phyloP scores from a whole-genome alignment of 2,797 vertebrate genomes.

The Crocodylus rhombifer region DNA sequence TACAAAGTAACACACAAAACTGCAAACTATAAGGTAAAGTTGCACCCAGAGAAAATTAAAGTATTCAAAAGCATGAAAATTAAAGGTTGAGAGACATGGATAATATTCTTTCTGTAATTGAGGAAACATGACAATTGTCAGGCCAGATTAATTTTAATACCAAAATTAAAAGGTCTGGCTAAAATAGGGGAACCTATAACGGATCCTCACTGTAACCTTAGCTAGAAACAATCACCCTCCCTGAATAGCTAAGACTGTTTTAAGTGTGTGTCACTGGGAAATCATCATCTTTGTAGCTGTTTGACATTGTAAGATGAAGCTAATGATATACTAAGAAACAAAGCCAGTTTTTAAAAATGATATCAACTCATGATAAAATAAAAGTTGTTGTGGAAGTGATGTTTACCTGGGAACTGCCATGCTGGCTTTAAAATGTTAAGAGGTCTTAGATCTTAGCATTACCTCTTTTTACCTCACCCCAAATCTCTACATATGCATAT shows the following conservation, averaged over 20 bases:
- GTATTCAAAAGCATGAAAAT: not conserved
- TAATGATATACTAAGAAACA: slow-evolving; percentile 34
- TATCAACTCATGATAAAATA: slow-evolving; percentile 10
- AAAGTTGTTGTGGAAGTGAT: not conserved
- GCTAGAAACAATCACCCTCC: slow-evolving; percentile 27
- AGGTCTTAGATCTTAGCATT: not conserved
- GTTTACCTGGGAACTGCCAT: not conserved
- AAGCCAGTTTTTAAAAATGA: slow-evolving; percentile 40
- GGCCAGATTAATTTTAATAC: slow-evolving; percentile 20
- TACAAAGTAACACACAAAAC: not conserved
- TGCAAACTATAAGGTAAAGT: not conserved
- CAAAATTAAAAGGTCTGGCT: slow-evolving; percentile 49
- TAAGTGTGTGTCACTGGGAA: slow-evolving; percentile 59
- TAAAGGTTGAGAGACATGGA: not conserved
- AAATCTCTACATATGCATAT: not conserved
- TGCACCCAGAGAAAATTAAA: not conserved
- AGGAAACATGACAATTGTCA: slow-evolving; percentile 26
- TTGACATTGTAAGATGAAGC: slow-evolving; percentile 31
- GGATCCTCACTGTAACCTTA: slow-evolving; percentile 40
- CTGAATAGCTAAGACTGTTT: slow-evolving; percentile 44
- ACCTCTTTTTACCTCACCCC: not conserved
- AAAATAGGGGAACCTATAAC: slow-evolving; percentile 9
- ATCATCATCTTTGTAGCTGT: slow-evolving; percentile 1
- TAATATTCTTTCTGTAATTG: slow-evolving; percentile 62
- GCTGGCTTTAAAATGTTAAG: not conserved